Evolutionary conservation across 2,888 invertebrate genomes (phyloP).

Genomic region (Papilio elwesi): DNA sequence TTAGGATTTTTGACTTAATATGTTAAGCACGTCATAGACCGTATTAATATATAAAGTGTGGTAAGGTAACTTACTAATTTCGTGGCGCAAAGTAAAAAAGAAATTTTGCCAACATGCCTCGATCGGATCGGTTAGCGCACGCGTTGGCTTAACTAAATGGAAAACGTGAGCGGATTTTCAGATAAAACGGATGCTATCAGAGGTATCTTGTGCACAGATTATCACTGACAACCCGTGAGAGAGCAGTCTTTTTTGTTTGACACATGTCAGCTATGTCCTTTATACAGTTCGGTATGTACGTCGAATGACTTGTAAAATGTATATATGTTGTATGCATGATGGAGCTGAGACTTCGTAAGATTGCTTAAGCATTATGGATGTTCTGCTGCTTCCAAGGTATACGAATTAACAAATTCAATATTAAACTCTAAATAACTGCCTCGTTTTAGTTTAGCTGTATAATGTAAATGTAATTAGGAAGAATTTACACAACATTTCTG

Average conservation of each 20-base stretch:
- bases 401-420: no score
- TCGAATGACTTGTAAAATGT: background rate
- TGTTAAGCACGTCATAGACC: no score
- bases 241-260: background rate
- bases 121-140: conserved; percentile 2
- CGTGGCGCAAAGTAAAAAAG: background rate
- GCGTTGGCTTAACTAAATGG: conserved; percentile 23
- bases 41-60: background rate
- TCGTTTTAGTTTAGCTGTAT: no score
- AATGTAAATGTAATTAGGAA: no score
- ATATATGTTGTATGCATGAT: background rate
- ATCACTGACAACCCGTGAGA: conserved; percentile 1
- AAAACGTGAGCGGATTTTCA: conserved; percentile 30
- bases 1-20: no score
- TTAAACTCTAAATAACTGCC: no score
- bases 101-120: background rate
- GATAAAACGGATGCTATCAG: conserved; percentile 9
- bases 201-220: background rate
- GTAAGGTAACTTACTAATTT: background rate
- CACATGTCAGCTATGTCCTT: background rate
- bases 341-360: no score
- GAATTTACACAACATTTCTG: no score
- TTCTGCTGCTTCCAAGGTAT: no score
- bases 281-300: background rate
- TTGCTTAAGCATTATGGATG: no score